Percentiles rank a stretch among this genome's conserved stretches.
Conservation (phyloP, 2,797 vertebrate genomes). For the Astyanax mexicanus region DNA sequence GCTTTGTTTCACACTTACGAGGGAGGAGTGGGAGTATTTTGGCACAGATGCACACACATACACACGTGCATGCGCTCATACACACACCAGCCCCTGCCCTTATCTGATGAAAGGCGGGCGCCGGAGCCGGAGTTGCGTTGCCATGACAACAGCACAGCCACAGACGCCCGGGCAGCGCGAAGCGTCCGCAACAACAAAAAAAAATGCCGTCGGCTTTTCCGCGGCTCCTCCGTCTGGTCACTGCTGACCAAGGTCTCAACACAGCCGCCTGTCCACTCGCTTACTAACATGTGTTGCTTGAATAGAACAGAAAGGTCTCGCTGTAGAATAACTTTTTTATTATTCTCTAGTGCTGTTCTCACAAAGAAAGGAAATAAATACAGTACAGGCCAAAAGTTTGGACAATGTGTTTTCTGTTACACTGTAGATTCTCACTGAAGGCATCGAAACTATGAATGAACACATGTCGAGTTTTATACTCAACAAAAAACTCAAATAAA, state of each 20-base stretch:
- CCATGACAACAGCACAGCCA: slow-evolving; percentile 75
- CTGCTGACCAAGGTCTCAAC: background rate
- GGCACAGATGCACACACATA: slow-evolving; percentile 53
- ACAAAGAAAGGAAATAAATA: too few species aligned
- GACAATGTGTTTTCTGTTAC: too few species aligned
- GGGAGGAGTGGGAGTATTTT: slow-evolving; percentile 64
- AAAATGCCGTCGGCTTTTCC: slow-evolving; percentile 70
- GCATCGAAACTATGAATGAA: too few species aligned
- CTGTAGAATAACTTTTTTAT: background rate
- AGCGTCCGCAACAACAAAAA: slow-evolving; percentile 49
- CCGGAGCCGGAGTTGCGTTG: slow-evolving; percentile 66
- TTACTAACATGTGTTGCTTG: background rate
- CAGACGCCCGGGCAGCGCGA: slow-evolving; percentile 65
- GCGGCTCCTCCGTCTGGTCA: background rate
- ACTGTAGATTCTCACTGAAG: too few species aligned
- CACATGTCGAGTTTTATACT: too few species aligned
- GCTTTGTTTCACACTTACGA: slow-evolving; percentile 44
- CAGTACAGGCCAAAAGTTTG: too few species aligned
- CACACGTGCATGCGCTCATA: slow-evolving; percentile 59
- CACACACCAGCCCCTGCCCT: slow-evolving; percentile 63
- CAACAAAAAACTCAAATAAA: too few species aligned
- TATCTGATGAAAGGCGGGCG: slow-evolving; percentile 64
- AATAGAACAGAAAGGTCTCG: background rate
- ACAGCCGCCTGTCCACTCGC: background rate
- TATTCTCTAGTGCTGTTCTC: background rate